Percentiles rank a stretch among this genome's conserved stretches.
Conservation (phyloP, 2,888 invertebrate genomes). For the Eubasilissa splendida region DNA sequence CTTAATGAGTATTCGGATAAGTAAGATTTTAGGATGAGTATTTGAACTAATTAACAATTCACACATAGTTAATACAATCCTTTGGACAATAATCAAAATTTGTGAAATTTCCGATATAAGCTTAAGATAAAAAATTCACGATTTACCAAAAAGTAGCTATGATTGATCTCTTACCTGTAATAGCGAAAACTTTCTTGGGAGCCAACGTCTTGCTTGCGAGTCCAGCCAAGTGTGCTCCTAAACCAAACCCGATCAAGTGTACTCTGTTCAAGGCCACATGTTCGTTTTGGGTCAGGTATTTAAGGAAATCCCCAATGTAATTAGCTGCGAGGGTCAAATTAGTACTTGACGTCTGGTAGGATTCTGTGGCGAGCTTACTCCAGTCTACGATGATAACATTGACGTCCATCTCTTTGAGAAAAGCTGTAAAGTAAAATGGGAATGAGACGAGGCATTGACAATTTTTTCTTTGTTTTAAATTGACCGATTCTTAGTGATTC, state of each 20-base stretch:
- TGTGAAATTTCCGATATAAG: no score
- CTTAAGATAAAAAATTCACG: no score
- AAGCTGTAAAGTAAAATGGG: constrained; percentile 4
- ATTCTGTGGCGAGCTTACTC: constrained; percentile 23
- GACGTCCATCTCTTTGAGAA: constrained; percentile 43
- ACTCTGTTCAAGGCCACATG: constrained; percentile 14
- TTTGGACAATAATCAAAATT: no score
- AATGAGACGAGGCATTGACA: no score
- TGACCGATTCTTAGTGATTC: no score
- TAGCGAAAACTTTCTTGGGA: constrained; percentile 32
- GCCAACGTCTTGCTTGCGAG: constrained; percentile 25
- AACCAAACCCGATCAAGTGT: constrained; percentile 39
- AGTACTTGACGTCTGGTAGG: constrained; percentile 17
- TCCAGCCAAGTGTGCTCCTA: constrained; percentile 42
- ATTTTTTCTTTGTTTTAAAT: no score
- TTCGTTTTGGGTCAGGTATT: constrained; percentile 25
- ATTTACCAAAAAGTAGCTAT: no score
- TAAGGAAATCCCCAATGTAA: constrained; percentile 26
- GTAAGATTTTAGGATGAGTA: no score
- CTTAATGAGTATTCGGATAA: no score
- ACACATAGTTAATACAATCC: no score
- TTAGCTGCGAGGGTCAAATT: constrained; percentile 21
- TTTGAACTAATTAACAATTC: no score
- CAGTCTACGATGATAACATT: constrained; percentile 45
- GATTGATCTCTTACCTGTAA: constrained; percentile 20